phyloP scores from a whole-genome alignment of 2,113 vertebrate species.

The Agapornis roseicollis region DNA sequence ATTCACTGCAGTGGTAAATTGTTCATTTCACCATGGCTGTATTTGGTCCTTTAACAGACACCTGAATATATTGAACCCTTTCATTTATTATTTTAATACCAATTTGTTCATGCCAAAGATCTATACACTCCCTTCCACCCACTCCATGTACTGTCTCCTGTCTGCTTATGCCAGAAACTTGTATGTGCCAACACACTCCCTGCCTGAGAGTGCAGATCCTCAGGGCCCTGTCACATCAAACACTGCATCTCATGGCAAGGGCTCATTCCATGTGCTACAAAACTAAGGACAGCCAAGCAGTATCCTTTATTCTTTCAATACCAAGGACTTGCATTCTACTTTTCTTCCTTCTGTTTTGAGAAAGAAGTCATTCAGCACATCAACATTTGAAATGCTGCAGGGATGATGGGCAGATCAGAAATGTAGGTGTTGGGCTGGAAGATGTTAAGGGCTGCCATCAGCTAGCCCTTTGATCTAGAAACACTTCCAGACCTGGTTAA shows the following conservation, averaged over 20 bases:
- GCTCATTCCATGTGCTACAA: not conserved
- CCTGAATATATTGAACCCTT: not conserved
- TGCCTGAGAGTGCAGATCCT: not conserved
- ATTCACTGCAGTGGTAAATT: not conserved
- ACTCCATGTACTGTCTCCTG: not conserved
- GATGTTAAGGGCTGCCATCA: constrained; percentile 11
- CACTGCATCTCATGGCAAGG: not conserved
- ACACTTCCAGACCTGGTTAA: constrained; percentile 21
- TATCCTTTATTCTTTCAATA: not conserved
- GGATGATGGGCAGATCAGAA: not conserved
- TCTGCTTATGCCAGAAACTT: not conserved
- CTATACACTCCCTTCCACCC: not conserved
- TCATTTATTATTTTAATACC: not conserved
- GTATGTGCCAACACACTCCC: not conserved
- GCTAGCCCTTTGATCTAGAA: constrained; percentile 36
- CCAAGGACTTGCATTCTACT: not conserved
- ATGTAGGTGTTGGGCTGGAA: not conserved
- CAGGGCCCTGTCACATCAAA: not conserved
- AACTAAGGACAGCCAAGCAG: not conserved
- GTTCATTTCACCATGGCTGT: not conserved
- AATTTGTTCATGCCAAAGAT: not conserved
- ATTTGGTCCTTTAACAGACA: not conserved
- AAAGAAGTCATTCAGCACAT: not conserved
- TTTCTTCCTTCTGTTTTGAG: not conserved
- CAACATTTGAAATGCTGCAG: not conserved